phyloP scores from a whole-genome alignment of 2,113 vertebrate genomes.

The Myrmecobius fasciatus region DNA sequence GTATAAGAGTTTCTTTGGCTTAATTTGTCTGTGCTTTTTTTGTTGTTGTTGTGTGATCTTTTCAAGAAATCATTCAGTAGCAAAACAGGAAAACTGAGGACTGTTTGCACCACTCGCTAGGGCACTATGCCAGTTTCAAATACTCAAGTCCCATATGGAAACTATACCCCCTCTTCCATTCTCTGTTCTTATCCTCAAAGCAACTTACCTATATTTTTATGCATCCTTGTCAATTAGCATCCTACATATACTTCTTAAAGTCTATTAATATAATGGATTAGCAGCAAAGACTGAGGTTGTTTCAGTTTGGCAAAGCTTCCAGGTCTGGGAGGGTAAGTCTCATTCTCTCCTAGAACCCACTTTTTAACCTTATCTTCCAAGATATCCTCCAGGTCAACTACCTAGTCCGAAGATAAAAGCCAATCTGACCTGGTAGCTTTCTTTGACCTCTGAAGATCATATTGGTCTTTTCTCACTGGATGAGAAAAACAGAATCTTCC shows the following conservation, averaged over 20 bases:
- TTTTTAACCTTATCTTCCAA: not conserved
- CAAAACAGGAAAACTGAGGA: not conserved
- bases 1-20: not conserved
- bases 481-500: no score
- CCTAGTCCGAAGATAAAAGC: no score
- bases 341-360: no score
- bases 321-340: not conserved
- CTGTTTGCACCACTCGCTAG: not conserved
- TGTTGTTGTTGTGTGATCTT: not conserved
- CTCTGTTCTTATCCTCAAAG: not conserved
- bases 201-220: not conserved
- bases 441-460: not conserved
- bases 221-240: no score
- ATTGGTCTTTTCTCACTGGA: not conserved
- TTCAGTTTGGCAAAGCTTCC: not conserved
- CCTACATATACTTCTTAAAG: not conserved
- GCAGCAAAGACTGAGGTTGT: not conserved
- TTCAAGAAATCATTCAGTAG: not conserved
- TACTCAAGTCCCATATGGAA: not conserved
- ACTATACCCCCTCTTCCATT: not conserved
- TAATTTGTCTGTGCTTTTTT: not conserved
- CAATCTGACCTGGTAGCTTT: not conserved
- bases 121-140: not conserved
- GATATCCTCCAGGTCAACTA: not conserved
- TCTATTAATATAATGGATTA: not conserved